Conservation (phyloP, 2,888 invertebrate genomes). For the Leptopilina drosophilae region DNA sequence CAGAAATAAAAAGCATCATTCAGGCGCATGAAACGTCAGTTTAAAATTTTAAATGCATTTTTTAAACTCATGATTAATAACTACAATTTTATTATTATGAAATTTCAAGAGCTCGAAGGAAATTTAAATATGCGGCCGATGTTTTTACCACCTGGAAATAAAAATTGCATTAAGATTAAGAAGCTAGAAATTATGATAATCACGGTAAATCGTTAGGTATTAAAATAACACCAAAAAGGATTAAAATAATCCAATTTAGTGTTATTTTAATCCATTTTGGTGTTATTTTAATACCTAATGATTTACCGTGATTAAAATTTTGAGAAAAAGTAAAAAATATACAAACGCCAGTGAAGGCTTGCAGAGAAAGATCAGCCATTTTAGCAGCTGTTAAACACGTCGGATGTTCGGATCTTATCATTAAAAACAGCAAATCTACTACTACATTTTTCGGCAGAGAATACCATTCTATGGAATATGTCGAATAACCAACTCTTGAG, state of each 20-base stretch:
- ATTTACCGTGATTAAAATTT: too few relatives aligned
- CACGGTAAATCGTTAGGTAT: too few relatives aligned
- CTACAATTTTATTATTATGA: neutral
- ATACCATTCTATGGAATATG: slow-evolving; percentile 65
- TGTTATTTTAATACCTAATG: too few relatives aligned
- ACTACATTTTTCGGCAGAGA: slow-evolving; percentile 60
- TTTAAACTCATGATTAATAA: neutral
- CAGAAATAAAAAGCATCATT: too few relatives aligned
- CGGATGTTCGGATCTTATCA: slow-evolving; percentile 65
- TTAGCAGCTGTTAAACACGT: slow-evolving; percentile 68
- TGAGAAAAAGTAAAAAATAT: slow-evolving; percentile 5
- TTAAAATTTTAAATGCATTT: neutral
- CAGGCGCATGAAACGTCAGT: neutral
- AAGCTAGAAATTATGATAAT: slow-evolving; percentile 13
- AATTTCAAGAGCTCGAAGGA: slow-evolving; percentile 64
- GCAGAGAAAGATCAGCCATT: slow-evolving; percentile 67
- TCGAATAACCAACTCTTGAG: slow-evolving; percentile 59
- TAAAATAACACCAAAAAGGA: too few relatives aligned
- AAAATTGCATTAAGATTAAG: neutral
- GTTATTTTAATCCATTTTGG: too few relatives aligned
- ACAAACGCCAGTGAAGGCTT: slow-evolving; percentile 66
- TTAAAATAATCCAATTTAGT: too few relatives aligned
- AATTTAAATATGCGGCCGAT: slow-evolving; percentile 69
- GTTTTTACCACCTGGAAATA: slow-evolving; percentile 66
- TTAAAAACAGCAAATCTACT: slow-evolving; percentile 60